These are phyloP conservation scores for Phrynocephalus vlangalii DNA, from an alignment of 2,797 vertebrate genomes.

Conservation along the genomic window DNA sequence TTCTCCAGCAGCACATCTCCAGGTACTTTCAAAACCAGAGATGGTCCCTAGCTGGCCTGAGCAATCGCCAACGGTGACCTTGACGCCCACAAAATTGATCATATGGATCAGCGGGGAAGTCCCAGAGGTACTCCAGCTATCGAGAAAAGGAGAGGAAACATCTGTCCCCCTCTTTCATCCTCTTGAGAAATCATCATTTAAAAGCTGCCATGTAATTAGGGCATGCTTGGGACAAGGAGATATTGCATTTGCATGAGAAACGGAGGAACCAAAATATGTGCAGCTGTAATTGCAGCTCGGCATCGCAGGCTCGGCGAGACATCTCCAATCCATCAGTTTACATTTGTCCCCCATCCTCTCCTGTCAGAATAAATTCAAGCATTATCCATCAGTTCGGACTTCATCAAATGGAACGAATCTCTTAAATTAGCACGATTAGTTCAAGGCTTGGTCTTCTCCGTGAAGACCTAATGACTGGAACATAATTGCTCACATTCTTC, in stretches of 20 bases:
- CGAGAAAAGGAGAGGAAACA: neutral
- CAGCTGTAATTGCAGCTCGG: constrained; percentile 7
- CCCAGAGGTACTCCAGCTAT: neutral
- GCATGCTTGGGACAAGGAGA: neutral
- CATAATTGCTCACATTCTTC: too few relatives aligned
- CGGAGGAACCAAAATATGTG: constrained; percentile 18
- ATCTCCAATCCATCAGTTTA: neutral
- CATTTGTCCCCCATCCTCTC: neutral
- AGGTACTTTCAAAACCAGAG: too few relatives aligned
- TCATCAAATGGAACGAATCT: constrained; percentile 6
- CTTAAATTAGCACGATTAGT: neutral
- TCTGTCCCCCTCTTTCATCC: neutral
- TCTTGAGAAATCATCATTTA: neutral
- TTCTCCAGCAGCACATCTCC: too few relatives aligned
- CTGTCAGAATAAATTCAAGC: constrained; percentile 19
- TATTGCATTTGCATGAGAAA: neutral
- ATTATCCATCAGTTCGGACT: neutral
- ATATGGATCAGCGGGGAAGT: neutral
- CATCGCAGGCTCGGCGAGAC: neutral
- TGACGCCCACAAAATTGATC: neutral
- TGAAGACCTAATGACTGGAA: neutral
- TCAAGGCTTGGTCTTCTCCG: neutral
- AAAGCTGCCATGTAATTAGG: neutral
- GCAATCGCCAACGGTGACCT: neutral
- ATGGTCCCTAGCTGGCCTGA: too few relatives aligned